A percentile compares a stretch with the other conserved stretches of the same genome.
phyloP scores from a whole-genome alignment of 2,113 vertebrate species.

The Lipotes vexillifer region DNA sequence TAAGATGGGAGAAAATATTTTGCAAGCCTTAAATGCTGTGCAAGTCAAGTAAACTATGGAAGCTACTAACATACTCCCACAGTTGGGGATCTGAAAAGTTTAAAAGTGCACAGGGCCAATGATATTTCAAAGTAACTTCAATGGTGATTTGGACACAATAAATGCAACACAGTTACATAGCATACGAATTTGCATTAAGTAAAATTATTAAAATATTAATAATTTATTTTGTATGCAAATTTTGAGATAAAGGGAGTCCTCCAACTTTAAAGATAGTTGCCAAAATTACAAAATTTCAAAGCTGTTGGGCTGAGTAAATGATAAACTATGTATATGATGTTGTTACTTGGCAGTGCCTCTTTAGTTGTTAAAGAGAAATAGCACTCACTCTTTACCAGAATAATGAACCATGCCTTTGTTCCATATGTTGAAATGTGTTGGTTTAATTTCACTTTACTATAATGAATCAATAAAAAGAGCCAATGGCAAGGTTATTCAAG shows the following conservation, averaged over 20 bases:
- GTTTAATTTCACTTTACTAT: conserved; percentile 31
- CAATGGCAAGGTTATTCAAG: conserved; percentile 29
- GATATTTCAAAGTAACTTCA: background rate
- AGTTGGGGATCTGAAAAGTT: background rate
- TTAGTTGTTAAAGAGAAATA: background rate
- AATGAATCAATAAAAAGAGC: conserved; percentile 27
- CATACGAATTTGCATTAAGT: conserved; percentile 5
- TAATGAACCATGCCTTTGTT: background rate
- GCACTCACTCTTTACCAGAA: conserved; percentile 3
- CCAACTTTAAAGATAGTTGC: conserved; percentile 5
- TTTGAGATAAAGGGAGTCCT: conserved; percentile 16
- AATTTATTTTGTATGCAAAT: conserved; percentile 20
- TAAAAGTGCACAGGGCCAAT: background rate
- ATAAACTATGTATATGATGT: background rate
- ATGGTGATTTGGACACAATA: background rate
- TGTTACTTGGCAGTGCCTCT: background rate
- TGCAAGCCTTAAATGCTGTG: background rate
- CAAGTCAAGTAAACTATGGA: background rate
- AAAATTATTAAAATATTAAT: conserved; percentile 46
- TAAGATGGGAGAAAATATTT: conserved; percentile 11
- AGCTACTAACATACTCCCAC: background rate
- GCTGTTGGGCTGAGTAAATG: background rate
- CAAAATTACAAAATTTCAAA: conserved; percentile 11
- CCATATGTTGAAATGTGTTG: background rate
- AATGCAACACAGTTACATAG: background rate